Evolutionary conservation across 2,113 vertebrate genomes (phyloP).

Genomic region (Indicator maculatus): DNA sequence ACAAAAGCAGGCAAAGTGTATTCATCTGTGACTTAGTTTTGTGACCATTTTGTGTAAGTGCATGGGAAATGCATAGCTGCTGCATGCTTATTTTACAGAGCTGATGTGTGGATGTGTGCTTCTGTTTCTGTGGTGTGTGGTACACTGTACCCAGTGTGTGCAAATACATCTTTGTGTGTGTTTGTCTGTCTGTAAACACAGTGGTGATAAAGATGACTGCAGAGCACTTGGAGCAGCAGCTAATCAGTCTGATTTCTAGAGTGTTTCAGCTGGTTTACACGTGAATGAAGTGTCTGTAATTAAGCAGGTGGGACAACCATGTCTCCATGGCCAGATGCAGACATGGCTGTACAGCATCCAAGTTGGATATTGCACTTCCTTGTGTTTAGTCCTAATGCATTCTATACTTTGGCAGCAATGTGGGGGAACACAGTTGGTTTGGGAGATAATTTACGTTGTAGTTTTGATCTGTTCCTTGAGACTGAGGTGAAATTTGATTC

Average conservation of each 20-base stretch:
- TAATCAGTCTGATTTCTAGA: neutral
- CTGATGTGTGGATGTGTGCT: neutral
- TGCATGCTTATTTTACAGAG: neutral
- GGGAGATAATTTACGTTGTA: neutral
- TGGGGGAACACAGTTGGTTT: neutral
- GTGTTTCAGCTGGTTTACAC: neutral
- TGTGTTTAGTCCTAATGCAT: neutral
- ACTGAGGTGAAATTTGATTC: slow-evolving; percentile 20
- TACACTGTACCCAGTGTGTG: neutral
- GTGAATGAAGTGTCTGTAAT: neutral
- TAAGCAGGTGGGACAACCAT: neutral
- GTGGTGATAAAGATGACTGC: neutral
- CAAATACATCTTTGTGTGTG: neutral
- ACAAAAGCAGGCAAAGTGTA: fast-evolving
- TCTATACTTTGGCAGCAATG: neutral
- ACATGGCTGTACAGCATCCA: neutral
- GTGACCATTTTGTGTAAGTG: neutral
- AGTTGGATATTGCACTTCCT: neutral
- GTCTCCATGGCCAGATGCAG: neutral
- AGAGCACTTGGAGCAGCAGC: neutral
- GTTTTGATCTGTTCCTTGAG: slow-evolving; percentile 8
- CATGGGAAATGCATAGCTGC: neutral
- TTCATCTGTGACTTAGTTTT: neutral
- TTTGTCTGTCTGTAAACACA: neutral
- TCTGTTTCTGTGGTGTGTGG: neutral